A percentile compares a stretch with the other conserved stretches of the same genome.
Conservation (phyloP, 2,888 invertebrate species). For the Physocephala rufipes region DNA sequence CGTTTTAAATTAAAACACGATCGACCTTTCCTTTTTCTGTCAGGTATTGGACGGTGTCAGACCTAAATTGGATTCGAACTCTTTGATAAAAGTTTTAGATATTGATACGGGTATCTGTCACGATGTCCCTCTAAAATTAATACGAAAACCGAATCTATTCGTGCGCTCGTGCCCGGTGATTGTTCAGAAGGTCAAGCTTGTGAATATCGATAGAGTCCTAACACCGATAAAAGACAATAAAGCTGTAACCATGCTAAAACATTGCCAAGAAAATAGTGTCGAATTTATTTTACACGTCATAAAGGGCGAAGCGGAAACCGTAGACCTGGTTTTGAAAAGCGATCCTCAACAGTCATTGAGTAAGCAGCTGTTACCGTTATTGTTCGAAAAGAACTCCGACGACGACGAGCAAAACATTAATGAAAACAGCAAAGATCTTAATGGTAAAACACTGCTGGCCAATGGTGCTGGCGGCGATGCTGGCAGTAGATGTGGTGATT, state of each 20-base stretch:
- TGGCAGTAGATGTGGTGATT: too few species aligned
- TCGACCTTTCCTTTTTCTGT: neutral
- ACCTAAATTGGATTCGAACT: neutral
- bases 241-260: constrained; percentile 43
- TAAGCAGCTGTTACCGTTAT: constrained; percentile 48
- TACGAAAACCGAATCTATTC: constrained; percentile 47
- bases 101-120: constrained; percentile 45
- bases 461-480: too few species aligned
- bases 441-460: neutral
- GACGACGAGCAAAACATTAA: neutral
- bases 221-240: constrained; percentile 46
- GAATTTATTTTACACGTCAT: constrained; percentile 46
- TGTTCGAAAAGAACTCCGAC: constrained; percentile 44
- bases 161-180: constrained; percentile 47
- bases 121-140: constrained; percentile 21
- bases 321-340: constrained; percentile 45
- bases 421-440: neutral
- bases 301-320: constrained; percentile 25
- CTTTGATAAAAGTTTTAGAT: constrained; percentile 40
- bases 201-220: constrained; percentile 45
- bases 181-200: constrained; percentile 43
- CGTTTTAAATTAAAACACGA: neutral
- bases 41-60: neutral
- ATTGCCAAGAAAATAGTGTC: constrained; percentile 39
- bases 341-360: constrained; percentile 47